A percentile compares a stretch with the other conserved stretches of the same genome.
Evolutionary conservation across 2,113 vertebrate species (phyloP).

Genomic region (Equus przewalskii): DNA sequence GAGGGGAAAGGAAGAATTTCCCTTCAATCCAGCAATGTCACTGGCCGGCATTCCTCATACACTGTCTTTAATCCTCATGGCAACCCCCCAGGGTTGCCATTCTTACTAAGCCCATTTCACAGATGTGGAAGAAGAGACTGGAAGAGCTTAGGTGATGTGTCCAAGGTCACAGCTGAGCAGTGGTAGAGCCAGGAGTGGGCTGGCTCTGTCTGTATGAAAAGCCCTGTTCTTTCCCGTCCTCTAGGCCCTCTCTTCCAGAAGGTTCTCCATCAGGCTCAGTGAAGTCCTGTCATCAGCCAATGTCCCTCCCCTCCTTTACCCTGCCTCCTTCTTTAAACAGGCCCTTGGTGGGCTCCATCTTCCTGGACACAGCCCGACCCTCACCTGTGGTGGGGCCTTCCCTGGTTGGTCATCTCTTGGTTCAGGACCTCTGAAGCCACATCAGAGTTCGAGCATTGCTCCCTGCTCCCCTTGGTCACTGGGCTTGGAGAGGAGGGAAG

Average conservation of each 20-base stretch:
- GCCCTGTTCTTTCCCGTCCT: neutral
- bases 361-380: neutral
- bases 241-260: neutral
- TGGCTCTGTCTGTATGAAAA: neutral
- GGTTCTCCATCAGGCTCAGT: neutral
- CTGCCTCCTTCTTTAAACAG: neutral
- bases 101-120: neutral
- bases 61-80: neutral
- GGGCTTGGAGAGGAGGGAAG: neutral
- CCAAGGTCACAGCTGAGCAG: neutral
- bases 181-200: neutral
- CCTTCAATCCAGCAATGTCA: neutral
- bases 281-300: neutral
- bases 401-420: neutral
- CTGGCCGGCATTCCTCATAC: neutral
- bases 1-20: slow-evolving; percentile 19
- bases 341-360: neutral
- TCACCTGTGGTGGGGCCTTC: neutral
- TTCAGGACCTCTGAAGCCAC: neutral
- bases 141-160: neutral
- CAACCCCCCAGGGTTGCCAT: fast-evolving
- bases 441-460: neutral
- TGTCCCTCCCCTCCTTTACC: neutral
- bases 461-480: neutral
- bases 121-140: neutral